These are phyloP conservation scores for Pharmacophagus antenor DNA, from an alignment of 2,888 invertebrate species.

Conservation along the genomic window DNA sequence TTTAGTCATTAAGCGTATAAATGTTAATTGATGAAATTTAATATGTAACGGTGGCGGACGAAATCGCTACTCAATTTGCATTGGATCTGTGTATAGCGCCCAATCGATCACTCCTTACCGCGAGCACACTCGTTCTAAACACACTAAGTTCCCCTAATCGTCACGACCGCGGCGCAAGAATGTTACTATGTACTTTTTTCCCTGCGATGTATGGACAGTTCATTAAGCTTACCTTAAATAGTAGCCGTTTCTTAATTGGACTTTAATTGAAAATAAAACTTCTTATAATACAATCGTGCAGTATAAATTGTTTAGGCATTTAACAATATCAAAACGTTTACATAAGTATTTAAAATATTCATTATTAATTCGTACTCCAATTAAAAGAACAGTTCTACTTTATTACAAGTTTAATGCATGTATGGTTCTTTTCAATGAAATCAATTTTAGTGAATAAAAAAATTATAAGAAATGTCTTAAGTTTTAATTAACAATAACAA, in stretches of 20 bases:
- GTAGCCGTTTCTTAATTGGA: conserved; percentile 10
- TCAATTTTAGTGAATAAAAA: no score
- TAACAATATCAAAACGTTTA: neutral
- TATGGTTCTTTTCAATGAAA: no score
- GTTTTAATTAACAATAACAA: no score
- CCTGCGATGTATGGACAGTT: conserved; percentile 13
- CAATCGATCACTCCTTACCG: conserved; percentile 62
- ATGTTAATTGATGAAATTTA: conserved; percentile 68
- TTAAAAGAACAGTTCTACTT: no score
- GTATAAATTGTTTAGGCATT: neutral
- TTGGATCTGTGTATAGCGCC: conserved; percentile 68
- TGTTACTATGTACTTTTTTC: conserved; percentile 43
- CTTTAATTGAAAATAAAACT: conserved; percentile 3
- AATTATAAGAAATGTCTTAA: no score
- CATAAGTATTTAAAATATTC: no score
- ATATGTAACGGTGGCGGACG: conserved; percentile 43
- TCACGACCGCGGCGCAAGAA: conserved; percentile 53
- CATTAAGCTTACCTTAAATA: conserved; percentile 24
- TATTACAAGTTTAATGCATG: no score
- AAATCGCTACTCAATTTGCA: conserved; percentile 70
- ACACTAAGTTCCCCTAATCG: conserved; percentile 48
- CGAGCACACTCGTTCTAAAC: conserved; percentile 46
- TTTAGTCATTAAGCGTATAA: conserved; percentile 32
- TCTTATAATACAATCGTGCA: neutral
- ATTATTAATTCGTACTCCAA: no score